Evolutionary conservation across 2,113 vertebrate genomes (phyloP), one percentile per base, ranked within the genome.

Genomic region (Xerus inauris): DNA sequence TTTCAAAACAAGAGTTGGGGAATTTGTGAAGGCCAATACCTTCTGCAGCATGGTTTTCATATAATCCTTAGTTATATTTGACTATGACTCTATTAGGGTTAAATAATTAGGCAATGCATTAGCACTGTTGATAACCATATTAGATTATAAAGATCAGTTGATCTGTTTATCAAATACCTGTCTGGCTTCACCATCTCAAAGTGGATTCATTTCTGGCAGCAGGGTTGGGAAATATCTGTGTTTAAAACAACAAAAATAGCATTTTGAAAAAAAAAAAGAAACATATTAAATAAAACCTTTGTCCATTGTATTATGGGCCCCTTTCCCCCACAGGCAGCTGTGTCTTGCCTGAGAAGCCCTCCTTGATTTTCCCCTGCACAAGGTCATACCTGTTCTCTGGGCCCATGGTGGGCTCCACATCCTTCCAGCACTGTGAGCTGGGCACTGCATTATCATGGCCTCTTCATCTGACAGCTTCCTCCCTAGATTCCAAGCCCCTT

Each of bases 1-100:
- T 92, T 67, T 76, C 94, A 38, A 89, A 92, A 72, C 19, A 72
- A 75, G 6, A 69, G 28, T 45, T 93, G 64, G 47, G 49, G 59
- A 30, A 65, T 73, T 76, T 76, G 12, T 73, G 77, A 38, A 81
- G 59, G 30, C 20, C 59, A 19, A 28, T 19, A 47, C 42, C 51
- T 82, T n/a, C 32, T 22, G 40, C 35, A 84, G 42, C 28, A 75
- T 40, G 30, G 30, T 42, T 80, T 92, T 32, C 35, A 20, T 12
- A 54, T 76, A 93, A 83, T 83, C 49, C 72, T 71, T 57, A 86
- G 45, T 89, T 59, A 59, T 20, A 72, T 49, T 76, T 24, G 12
- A 73, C 88, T 32, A 20, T 24, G 51, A 75, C 24, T 80, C 35
- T 54, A 57, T 88, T 69, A 85, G 42, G 45, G 45, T 81, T 92